phyloP scores from a whole-genome alignment of 2,113 vertebrate genomes.

The Thalassarche chlororhynchos region DNA sequence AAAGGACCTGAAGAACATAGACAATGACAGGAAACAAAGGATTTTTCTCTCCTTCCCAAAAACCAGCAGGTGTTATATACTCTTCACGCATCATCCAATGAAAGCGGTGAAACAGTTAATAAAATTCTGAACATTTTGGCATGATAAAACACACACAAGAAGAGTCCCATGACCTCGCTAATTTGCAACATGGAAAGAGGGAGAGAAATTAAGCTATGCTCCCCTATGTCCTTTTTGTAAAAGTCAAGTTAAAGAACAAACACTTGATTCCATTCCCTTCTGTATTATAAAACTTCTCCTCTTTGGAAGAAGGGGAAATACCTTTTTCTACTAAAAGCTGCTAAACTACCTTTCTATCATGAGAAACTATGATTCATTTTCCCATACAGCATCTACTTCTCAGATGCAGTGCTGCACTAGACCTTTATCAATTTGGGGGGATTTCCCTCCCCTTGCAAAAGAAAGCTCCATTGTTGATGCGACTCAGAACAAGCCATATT shows the following conservation, averaged over 20 bases:
- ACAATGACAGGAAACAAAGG: neutral
- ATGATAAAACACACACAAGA: neutral
- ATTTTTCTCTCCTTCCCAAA: neutral
- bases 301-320: neutral
- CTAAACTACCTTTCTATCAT: neutral
- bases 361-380: neutral
- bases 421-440: neutral
- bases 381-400: neutral
- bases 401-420: neutral
- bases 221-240: neutral
- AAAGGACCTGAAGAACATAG: neutral
- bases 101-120: neutral
- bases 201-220: neutral
- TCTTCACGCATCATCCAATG: neutral
- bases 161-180: neutral
- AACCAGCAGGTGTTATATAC: accelerated
- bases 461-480: neutral
- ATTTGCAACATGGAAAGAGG: neutral
- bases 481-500: neutral
- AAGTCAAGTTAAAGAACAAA: neutral
- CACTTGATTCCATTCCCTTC: neutral
- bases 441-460: neutral
- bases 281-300: neutral
- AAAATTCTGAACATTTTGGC: neutral
- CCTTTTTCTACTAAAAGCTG: neutral